Conservation (phyloP, 2,888 invertebrate genomes). For the Acanthosepion esculentum region DNA sequence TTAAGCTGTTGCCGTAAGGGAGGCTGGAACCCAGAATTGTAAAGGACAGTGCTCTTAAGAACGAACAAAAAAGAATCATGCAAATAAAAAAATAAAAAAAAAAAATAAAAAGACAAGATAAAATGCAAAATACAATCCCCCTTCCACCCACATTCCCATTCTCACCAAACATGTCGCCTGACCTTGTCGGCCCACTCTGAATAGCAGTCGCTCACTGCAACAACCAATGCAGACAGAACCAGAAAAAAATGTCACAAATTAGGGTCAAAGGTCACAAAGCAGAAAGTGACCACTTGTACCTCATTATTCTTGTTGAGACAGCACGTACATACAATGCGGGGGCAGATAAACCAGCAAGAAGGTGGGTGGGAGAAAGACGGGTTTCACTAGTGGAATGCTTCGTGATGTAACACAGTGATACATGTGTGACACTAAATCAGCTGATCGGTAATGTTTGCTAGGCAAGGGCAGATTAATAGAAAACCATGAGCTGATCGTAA, state of each 20-base stretch:
- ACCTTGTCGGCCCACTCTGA: not conserved
- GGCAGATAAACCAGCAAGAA: not conserved
- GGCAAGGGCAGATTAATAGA: too few relatives aligned
- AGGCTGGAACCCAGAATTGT: not conserved
- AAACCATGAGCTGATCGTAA: too few relatives aligned
- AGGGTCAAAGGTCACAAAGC: conserved; percentile 2
- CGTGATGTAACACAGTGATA: not conserved
- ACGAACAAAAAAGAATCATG: not conserved
- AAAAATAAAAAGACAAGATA: not conserved
- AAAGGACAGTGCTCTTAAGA: not conserved
- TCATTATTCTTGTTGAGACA: not conserved
- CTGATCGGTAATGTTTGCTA: too few relatives aligned
- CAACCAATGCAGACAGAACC: conserved; percentile 7
- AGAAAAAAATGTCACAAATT: conserved; percentile 20
- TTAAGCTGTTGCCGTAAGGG: not conserved
- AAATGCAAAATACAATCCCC: not conserved
- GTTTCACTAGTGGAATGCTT: not conserved
- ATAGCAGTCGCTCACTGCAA: not conserved
- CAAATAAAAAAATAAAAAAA: not conserved
- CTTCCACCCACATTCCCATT: not conserved
- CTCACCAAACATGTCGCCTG: not conserved
- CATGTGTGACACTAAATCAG: too few relatives aligned
- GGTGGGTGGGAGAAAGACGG: not conserved
- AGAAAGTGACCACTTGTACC: not conserved
- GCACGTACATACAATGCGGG: not conserved